Evolutionary conservation across 2,797 vertebrate species (phyloP), one percentile per base, ranked within the genome.

Genomic region (Falco biarmicus): DNA sequence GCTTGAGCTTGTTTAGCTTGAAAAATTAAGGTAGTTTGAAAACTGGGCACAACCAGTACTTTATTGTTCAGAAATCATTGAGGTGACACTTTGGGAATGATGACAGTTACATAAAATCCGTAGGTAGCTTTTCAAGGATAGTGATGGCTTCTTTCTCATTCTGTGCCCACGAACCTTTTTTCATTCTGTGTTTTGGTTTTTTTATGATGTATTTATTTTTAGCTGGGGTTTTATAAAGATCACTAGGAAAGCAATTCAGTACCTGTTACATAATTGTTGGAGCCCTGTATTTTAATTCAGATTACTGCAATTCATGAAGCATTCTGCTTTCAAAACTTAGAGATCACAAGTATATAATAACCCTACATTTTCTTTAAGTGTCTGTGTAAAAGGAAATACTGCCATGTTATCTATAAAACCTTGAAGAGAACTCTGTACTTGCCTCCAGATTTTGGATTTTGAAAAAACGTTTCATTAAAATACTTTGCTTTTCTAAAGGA

Each of bases 201-300:
- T 74, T 53, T 60, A n/a, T 71, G 25, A 39, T 39, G 13, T 68
- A 41, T 93, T 76, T 74, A 70, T 87, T 93, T 97, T 94, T 89
- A 96, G 84, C 43, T 20, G n/a, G 2, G 2, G 63, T 93, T 89
- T 93, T 90, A 47, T 53, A 29, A 85, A 89, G 66, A 84, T 88
- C 50, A 48, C 54, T 78, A 59, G n/a, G 63, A 74, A 89, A 18
- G 39, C 66, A 70, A 28, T 90, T 92, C 51, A 74, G 26, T 70
- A 51, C 4, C 28, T 76, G 18, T 90, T 90, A 87, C 9, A 9
- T 82, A 86, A 89, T 84, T 82, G 45, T 79, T 93, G 17, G 1
- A 89, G 56, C 16, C 20, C 37, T 87, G 1, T 89, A 79, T 92
- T 93, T 92, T 92, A 82, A 73, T 88, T 95, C 60, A 43, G 18